These are phyloP conservation scores for Peucedramus taeniatus DNA, from an alignment of 2,113 vertebrate species.

Conservation along the genomic window DNA sequence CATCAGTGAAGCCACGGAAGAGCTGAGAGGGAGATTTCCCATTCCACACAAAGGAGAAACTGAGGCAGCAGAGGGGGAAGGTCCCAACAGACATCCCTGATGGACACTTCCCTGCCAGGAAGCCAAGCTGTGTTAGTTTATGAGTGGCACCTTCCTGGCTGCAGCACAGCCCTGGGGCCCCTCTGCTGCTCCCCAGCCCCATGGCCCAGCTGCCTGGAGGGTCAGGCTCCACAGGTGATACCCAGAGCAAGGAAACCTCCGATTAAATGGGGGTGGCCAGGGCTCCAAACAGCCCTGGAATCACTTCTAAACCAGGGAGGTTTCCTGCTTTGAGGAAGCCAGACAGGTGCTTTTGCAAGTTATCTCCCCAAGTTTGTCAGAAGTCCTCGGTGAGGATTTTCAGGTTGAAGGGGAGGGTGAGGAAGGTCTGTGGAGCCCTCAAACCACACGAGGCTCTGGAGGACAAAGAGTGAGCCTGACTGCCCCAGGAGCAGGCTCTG, in stretches of 20 bases:
- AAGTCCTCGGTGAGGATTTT: not conserved
- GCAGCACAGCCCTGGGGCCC: not conserved
- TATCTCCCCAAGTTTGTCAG: not conserved
- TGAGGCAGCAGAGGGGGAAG: not conserved
- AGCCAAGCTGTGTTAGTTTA: accelerated
- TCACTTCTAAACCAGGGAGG: not conserved
- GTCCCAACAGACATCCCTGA: not conserved
- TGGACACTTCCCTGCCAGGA: not conserved
- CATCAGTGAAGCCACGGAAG: not conserved
- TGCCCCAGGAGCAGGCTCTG: not conserved
- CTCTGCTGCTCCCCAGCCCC: not conserved
- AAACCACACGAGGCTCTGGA: not conserved
- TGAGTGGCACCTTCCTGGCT: not conserved
- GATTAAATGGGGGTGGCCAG: not conserved
- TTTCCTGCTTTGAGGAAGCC: not conserved
- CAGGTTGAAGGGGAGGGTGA: not conserved
- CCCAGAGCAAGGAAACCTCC: not conserved
- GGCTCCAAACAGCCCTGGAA: not conserved
- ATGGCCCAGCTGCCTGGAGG: not conserved
- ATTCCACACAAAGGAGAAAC: not conserved
- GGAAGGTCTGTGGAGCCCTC: not conserved
- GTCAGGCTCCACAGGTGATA: not conserved
- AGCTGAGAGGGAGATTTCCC: not conserved
- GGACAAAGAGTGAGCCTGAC: not conserved
- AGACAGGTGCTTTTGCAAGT: not conserved